phyloP scores from a whole-genome alignment of 2,888 invertebrate species.

The Drosophila melanocephala region DNA sequence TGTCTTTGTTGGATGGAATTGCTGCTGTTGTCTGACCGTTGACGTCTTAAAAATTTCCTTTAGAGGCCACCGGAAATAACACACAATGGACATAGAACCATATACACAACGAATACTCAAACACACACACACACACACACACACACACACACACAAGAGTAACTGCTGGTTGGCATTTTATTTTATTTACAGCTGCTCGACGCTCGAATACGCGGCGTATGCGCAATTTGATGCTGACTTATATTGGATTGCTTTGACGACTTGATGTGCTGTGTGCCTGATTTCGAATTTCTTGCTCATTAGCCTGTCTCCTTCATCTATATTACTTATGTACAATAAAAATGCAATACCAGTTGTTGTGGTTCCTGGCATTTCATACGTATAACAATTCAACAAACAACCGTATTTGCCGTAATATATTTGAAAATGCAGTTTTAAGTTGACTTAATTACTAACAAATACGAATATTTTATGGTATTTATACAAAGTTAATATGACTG shows the following conservation, averaged over 20 bases:
- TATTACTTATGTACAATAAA: not conserved
- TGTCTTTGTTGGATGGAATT: conserved; percentile 36
- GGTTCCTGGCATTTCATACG: not conserved
- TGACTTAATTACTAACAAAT: not conserved
- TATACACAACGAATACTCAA: conserved; percentile 13
- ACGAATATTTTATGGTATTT: not conserved
- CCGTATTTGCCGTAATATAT: not conserved
- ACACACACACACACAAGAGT: conserved; percentile 19
- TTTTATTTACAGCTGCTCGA: conserved; percentile 64
- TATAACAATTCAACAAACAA: not conserved
- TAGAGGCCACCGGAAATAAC: conserved; percentile 70
- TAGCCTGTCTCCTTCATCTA: not conserved
- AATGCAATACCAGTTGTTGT: not conserved
- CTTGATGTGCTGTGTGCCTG: conserved; percentile 11
- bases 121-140: conserved; percentile 29
- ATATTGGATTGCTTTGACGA: conserved; percentile 37
- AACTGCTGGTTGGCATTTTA: conserved; percentile 23
- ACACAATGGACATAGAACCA: conserved; percentile 55
- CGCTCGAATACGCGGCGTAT: conserved; percentile 62
- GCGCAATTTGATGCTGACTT: conserved; percentile 59
- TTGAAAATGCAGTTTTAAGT: not conserved
- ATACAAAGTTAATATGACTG: not conserved
- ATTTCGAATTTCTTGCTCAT: not conserved
- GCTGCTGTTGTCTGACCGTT: conserved; percentile 42
- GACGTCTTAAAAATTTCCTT: conserved; percentile 79